Evolutionary conservation across 2,797 vertebrate genomes (phyloP).

Genomic region (Dendrocincla tyrannina): DNA sequence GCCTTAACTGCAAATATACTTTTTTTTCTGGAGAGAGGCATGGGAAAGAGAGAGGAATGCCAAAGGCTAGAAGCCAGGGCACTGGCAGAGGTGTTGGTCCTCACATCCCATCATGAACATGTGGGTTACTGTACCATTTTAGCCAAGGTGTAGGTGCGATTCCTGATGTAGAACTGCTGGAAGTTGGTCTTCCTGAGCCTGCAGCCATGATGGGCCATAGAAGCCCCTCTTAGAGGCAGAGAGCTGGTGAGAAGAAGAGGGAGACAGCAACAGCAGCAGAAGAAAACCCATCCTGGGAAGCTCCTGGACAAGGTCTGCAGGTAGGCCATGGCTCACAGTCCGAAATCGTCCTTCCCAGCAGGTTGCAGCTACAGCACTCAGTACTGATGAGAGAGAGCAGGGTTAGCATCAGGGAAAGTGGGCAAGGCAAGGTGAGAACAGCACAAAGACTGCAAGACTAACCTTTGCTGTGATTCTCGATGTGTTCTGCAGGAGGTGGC

Average conservation of each 20-base stretch:
- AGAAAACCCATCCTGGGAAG: conserved; percentile 36
- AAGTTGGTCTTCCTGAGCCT: conserved; percentile 52
- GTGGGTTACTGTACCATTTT: conserved; percentile 53
- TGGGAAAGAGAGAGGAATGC: background rate
- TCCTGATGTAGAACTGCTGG: conserved; percentile 55
- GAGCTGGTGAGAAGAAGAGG: conserved; percentile 53
- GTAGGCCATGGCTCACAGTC: conserved; percentile 36
- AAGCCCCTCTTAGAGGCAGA: background rate
- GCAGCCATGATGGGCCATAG: conserved; percentile 24
- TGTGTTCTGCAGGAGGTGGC: conserved; percentile 31
- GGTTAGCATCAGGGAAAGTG: background rate
- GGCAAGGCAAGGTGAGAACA: background rate
- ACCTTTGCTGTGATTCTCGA: conserved; percentile 59
- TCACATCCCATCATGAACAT: background rate
- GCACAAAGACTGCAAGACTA: conserved; percentile 3
- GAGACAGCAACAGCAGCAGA: conserved; percentile 47
- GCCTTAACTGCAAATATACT: background rate
- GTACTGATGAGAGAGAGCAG: conserved; percentile 26
- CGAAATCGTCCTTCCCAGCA: background rate
- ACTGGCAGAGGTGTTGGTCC: background rate
- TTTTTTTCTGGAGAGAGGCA: background rate
- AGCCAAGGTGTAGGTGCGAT: conserved; percentile 70
- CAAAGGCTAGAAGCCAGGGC: background rate
- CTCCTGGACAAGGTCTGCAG: conserved; percentile 2
- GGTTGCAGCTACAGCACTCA: background rate